Conservation (phyloP, 2,888 invertebrate species). For the Eudasyphora cyanicolor region DNA sequence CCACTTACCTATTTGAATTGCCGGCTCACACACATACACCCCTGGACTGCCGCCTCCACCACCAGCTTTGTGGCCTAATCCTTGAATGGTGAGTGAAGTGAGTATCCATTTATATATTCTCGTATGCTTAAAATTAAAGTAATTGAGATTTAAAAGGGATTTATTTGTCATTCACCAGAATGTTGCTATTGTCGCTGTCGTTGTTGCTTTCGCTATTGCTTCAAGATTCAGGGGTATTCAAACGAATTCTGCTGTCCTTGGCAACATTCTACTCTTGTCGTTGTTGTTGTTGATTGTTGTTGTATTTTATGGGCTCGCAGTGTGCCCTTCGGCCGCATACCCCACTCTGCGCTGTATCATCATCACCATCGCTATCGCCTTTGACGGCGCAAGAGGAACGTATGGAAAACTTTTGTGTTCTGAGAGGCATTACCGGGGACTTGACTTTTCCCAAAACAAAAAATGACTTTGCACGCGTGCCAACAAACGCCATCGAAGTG, state of each 20-base stretch:
- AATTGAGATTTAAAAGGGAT: constrained; percentile 67
- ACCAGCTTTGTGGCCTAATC: background rate
- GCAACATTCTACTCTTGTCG: background rate
- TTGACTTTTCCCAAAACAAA: constrained; percentile 5
- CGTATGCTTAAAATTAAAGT: constrained; percentile 66
- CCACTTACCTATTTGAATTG: constrained; percentile 5
- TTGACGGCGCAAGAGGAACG: constrained; percentile 8
- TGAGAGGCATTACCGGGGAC: background rate
- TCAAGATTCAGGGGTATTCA: constrained; percentile 25
- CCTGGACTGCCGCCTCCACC: background rate
- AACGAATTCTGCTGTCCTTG: background rate
- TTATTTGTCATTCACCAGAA: constrained; percentile 64
- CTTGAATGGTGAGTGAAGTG: background rate
- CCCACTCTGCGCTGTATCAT: background rate
- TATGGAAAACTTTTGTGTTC: constrained; percentile 32
- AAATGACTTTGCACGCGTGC: constrained; percentile 48
- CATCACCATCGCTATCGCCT: background rate
- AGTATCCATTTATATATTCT: constrained; percentile 48
- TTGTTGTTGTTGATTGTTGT: background rate
- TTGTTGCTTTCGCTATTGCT: constrained; percentile 9
- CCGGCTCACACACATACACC: background rate
- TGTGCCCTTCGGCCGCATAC: background rate
- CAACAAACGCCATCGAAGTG: constrained; percentile 15
- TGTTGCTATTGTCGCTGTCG: constrained; percentile 38
- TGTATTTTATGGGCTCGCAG: background rate